Conservation (phyloP, 2,888 invertebrate genomes). For the Andrena bucephala region DNA sequence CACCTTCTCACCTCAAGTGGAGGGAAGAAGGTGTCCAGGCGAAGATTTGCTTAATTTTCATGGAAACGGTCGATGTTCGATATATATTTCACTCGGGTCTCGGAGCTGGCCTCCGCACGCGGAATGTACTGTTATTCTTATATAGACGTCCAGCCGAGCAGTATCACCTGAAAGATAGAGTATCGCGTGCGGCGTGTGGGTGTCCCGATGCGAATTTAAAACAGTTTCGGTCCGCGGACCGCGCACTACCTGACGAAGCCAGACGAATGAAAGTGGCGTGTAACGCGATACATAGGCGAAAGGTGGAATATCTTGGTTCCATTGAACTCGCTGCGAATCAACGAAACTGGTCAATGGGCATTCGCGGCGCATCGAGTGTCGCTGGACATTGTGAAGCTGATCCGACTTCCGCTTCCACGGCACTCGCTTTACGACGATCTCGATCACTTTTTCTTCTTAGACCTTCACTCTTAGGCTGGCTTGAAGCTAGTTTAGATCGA, state of each 20-base stretch:
- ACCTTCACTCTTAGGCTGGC: background rate
- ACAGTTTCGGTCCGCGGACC: constrained; percentile 56
- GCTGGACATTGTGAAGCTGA: background rate
- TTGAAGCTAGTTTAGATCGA: constrained; percentile 1
- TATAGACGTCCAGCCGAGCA: constrained; percentile 30
- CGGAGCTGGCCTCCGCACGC: background rate
- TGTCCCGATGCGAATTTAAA: constrained; percentile 43
- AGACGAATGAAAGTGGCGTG: constrained; percentile 65
- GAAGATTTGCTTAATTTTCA: too few relatives aligned
- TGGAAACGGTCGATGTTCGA: background rate
- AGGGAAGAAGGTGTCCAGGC: too few relatives aligned
- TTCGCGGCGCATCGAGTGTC: constrained; percentile 15
- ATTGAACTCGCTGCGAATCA: constrained; percentile 49
- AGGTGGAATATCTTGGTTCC: constrained; percentile 60
- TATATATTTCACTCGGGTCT: background rate
- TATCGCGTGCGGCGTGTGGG: constrained; percentile 36
- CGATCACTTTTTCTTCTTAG: constrained; percentile 9
- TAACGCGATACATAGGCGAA: constrained; percentile 64
- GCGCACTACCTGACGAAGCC: constrained; percentile 57
- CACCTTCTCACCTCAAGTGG: too few relatives aligned
- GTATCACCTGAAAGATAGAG: constrained; percentile 42
- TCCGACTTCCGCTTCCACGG: constrained; percentile 28
- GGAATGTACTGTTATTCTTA: constrained; percentile 24
- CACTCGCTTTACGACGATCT: constrained; percentile 14
- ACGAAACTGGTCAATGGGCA: constrained; percentile 51